These are phyloP conservation scores for Oreohelix idahoensis DNA, from an alignment of 1,140 invertebrate species.

Conservation along the genomic window DNA sequence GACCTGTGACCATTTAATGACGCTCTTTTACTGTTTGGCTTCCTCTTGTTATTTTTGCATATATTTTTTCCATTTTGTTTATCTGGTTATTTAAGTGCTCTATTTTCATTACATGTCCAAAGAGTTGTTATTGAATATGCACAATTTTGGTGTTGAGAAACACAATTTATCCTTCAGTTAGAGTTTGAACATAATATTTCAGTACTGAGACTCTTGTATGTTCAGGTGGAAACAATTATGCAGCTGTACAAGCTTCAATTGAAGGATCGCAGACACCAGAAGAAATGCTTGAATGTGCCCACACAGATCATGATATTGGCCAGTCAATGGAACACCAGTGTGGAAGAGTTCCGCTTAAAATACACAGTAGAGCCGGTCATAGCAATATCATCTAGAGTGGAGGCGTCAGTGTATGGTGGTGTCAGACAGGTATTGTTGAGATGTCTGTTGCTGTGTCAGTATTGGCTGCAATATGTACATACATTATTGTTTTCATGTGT, in stretches of 20 bases:
- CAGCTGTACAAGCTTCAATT: slow-evolving; percentile 45
- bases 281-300: slow-evolving; percentile 45
- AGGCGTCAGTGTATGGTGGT: slow-evolving; percentile 61
- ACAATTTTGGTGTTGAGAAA: too few species aligned
- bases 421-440: slow-evolving; percentile 57
- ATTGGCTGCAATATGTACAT: too few species aligned
- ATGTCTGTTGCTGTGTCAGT: background rate
- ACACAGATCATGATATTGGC: slow-evolving; percentile 58
- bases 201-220: background rate
- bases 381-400: slow-evolving; percentile 59
- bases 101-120: too few species aligned
- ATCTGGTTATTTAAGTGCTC: too few species aligned
- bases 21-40: too few species aligned
- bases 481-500: too few species aligned
- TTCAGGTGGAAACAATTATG: slow-evolving; percentile 49
- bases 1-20: too few species aligned
- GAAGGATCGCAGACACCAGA: slow-evolving; percentile 33
- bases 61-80: too few species aligned
- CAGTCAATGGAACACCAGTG: slow-evolving; percentile 52
- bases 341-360: slow-evolving; percentile 46
- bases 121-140: too few species aligned
- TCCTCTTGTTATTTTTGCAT: too few species aligned
- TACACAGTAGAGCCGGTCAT: slow-evolving; percentile 56
- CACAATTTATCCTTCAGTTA: too few species aligned
- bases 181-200: too few species aligned